These are phyloP conservation scores for Chaetodon trifascialis DNA, from an alignment of 2,113 vertebrate species.

Conservation along the genomic window DNA sequence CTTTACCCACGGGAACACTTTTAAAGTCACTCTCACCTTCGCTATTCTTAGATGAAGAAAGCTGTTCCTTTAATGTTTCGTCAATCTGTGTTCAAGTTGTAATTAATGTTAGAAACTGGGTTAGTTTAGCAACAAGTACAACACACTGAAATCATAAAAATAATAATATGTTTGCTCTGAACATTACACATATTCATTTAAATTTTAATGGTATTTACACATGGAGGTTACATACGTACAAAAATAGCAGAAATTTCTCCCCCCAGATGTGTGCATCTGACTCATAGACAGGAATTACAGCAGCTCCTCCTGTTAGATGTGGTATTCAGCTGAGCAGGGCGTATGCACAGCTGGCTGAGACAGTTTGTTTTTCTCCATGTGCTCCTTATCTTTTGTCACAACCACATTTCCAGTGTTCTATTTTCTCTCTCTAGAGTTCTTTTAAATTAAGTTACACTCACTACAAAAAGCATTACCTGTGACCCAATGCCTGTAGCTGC, in stretches of 20 bases:
- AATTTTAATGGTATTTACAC: neutral
- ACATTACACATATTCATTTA: no score
- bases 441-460: neutral
- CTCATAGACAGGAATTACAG: neutral
- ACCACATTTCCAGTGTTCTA: neutral
- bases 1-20: neutral
- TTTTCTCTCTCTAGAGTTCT: conserved; percentile 3
- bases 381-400: neutral
- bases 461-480: conserved; percentile 10
- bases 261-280: neutral
- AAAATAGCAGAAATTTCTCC: neutral
- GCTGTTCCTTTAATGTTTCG: neutral
- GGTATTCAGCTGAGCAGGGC: neutral
- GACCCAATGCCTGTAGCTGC: neutral
- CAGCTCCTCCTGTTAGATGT: neutral
- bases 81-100: neutral
- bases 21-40: neutral
- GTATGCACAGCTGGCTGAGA: neutral
- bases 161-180: no score
- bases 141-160: neutral
- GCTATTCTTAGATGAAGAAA: neutral
- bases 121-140: neutral
- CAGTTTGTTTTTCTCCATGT: conserved; percentile 24
- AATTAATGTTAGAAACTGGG: neutral
- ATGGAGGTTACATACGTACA: neutral